Base-by-base conservation (phyloP, 2,113 vertebrate species). In the Sardina pilchardus region DNA sequence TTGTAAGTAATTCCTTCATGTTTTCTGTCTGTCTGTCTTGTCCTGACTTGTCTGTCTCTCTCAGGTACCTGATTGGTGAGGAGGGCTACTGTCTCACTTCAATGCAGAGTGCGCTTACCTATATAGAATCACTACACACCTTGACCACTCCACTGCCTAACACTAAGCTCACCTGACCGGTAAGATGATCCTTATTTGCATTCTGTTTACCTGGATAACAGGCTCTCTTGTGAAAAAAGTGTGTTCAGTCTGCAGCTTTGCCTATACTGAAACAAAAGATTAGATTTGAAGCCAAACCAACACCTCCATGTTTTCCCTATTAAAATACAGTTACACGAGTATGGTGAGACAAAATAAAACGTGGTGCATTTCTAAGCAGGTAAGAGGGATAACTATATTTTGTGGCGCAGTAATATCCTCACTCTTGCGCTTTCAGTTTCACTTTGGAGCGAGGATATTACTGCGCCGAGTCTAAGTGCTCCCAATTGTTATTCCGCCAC, bases 1-100 rank as follows among this genome's bases (percentile, higher is more conserved):
- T 8, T 44, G 67, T 82, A 21, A 78, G 44, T 43, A 75, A 6
- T 67, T 4, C 9, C 59, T 71, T 50, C 82, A 83, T 83, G 56
- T 83, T 56, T 42, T 4, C 39, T 42, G 39, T 42, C 39, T 42
- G 39, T 42, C 39, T 81, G 14, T n/a, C n/a, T n/a, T n/a, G n/a
- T n/a, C n/a, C n/a, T n/a, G n/a, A n/a, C n/a, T n/a, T n/a, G n/a
- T 86, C 3, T 87, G 80, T 82, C 26, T 85, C 44, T 88, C 86
- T 14, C 93, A 99, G 98, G 88, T 97, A 95, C 90, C 91, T 99
- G 90, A 97, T 99, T 0, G 98, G 98, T 84, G 98, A 99, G 90
- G 98, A 99, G 78, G 98, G 98, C 0, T 99, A 99, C 93, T 99
- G 98, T 87, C 93, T 99, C 89, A 99, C 97, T 0, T 99, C 98